Evolutionary conservation across 2,113 vertebrate genomes (phyloP), one percentile per base, ranked within the genome.

Genomic region (Mungos mungo): DNA sequence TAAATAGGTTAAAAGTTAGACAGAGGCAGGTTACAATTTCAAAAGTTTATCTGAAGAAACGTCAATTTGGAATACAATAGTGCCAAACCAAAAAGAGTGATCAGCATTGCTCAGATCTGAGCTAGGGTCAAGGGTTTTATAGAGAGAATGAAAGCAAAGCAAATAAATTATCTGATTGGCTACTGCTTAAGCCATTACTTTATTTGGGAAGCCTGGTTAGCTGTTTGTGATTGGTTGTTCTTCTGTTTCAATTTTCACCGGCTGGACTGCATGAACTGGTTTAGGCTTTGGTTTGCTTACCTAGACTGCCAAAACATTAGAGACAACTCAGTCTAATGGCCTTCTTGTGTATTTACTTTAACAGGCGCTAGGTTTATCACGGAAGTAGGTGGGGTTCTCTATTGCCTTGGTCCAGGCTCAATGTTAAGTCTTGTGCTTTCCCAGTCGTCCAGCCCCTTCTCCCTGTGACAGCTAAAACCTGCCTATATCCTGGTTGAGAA

Each of bases 371-470:
- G 3, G 18, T 88, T 63, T 92, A 6, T 92, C 19, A 3, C 11
- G 0, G 14, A 14, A 6, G 27, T n/a, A 1, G 27, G 38, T 19
- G 23, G 27, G 7, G 1, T n/a, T 76, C 35, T 38, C 12, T 38
- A 27, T 74, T 31, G 21, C 41, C 18, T 86, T 35, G 7, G 10
- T 35, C 35, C 25, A 77, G 25, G 3, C 29, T 76, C 66, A 66
- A 29, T 0, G 33, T n/a, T n/a, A 41, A 19, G 29, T 66, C 23
- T 29, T 52, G 27, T 15, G 11, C 29, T 38, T 52, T 74, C 18
- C 57, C 16, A 3, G 38, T 9, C 8, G 33, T 50, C 5, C 16
- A 82, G n/a, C 29, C 57, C 35, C 2, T 45, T 76, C 18, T 68
- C 2, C 50, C 50, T 69, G 18, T 66, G 57, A 15, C 18, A 38